These are phyloP conservation scores for Dryadula phaetusa DNA, from an alignment of 2,888 invertebrate genomes.

Conservation along the genomic window DNA sequence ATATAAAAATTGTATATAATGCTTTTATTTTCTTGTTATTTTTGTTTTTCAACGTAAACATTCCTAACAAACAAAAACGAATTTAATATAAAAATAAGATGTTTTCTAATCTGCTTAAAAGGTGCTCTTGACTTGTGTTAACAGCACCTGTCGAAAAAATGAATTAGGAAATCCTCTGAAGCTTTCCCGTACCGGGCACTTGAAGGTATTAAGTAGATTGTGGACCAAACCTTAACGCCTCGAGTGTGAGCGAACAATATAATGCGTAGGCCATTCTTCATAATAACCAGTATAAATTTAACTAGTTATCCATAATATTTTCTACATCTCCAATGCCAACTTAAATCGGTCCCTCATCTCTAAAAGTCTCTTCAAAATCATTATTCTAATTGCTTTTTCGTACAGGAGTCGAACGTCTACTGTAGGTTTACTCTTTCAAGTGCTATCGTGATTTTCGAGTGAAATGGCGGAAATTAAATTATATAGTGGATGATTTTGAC, in stretches of 20 bases:
- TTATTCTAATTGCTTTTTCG: slow-evolving; percentile 77
- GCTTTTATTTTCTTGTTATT: too few relatives aligned
- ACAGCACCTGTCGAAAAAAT: slow-evolving; percentile 52
- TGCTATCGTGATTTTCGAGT: slow-evolving; percentile 66
- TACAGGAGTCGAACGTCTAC: slow-evolving; percentile 61
- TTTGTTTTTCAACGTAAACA: not conserved
- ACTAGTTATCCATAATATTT: slow-evolving; percentile 22
- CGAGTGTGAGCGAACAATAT: slow-evolving; percentile 48
- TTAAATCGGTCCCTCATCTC: slow-evolving; percentile 42
- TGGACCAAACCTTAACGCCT: slow-evolving; percentile 59
- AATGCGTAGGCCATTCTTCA: slow-evolving; percentile 47
- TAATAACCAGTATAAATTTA: slow-evolving; percentile 35
- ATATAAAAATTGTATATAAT: too few relatives aligned
- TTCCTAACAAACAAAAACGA: not conserved
- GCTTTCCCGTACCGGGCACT: slow-evolving; percentile 53
- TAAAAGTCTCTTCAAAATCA: slow-evolving; percentile 70
- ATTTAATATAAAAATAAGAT: slow-evolving; percentile 33
- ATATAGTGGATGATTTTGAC: slow-evolving; percentile 64
- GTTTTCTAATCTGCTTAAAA: slow-evolving; percentile 31
- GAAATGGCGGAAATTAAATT: slow-evolving; percentile 79
- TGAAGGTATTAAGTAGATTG: slow-evolving; percentile 75
- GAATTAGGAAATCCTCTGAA: slow-evolving; percentile 55
- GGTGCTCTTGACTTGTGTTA: slow-evolving; percentile 35
- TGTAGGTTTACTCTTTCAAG: slow-evolving; percentile 70
- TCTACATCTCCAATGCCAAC: slow-evolving; percentile 18